Conservation (phyloP, 2,797 vertebrate species). For the Remorina albescens region DNA sequence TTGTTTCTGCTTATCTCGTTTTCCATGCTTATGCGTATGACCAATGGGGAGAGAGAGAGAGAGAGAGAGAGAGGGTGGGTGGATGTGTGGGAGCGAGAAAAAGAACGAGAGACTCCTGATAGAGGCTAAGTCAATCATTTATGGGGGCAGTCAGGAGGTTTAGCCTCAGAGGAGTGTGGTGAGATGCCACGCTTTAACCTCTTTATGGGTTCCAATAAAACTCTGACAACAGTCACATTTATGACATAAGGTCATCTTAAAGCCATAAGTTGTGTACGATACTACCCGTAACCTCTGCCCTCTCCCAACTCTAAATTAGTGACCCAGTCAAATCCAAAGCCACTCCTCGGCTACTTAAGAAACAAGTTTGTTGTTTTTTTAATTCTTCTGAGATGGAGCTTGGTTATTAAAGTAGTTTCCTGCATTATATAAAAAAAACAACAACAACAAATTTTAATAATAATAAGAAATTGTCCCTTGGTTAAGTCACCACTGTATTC, state of each 20-base stretch:
- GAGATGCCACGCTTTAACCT: slow-evolving; percentile 66
- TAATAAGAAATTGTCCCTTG: slow-evolving; percentile 29
- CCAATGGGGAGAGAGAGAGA: slow-evolving; percentile 4
- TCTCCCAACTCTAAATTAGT: neutral
- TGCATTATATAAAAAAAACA: no score
- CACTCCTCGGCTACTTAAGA: slow-evolving; percentile 4
- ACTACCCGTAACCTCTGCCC: slow-evolving; percentile 27
- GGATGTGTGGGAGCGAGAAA: slow-evolving; percentile 24
- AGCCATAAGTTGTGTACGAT: slow-evolving; percentile 47
- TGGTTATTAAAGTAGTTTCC: slow-evolving; percentile 2
- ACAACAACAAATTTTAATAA: no score
- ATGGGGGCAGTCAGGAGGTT: slow-evolving; percentile 72
- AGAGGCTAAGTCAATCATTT: slow-evolving; percentile 85
- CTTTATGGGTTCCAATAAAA: slow-evolving; percentile 80
- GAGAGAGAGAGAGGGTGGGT: slow-evolving; percentile 22
- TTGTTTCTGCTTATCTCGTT: slow-evolving; percentile 70
- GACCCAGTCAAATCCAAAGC: slow-evolving; percentile 32
- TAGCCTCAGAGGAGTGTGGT: slow-evolving; percentile 61
- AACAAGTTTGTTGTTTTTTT: neutral
- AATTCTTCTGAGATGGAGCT: neutral
- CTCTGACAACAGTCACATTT: slow-evolving; percentile 70
- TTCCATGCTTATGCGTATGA: slow-evolving; percentile 33
- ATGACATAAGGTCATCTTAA: slow-evolving; percentile 72
- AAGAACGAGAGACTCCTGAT: slow-evolving; percentile 65
- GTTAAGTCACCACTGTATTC: slow-evolving; percentile 24